Base-by-base conservation (phyloP, 2,888 invertebrate genomes). In the Craniophora ligustri region DNA sequence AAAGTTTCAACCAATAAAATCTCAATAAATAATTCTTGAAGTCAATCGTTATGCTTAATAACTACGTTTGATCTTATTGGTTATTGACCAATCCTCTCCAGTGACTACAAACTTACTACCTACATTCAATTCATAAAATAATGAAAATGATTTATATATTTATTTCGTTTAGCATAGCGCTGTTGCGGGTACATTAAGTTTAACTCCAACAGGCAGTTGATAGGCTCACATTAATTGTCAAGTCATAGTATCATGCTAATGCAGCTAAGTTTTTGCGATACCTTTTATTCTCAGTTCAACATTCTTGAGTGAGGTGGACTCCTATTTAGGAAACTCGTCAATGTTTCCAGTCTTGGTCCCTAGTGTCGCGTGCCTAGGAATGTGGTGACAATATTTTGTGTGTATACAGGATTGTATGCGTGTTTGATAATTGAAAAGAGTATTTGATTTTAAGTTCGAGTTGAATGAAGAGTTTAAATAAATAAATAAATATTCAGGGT, bases 301-400 rank as follows among this genome's bases (percentile, higher is more conserved):
- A 82, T 86, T 84, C 85, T 76, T 72, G 70, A 26, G 46, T 56
- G 70, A 68, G 74, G 72, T 67, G 72, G 58, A 72, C 64, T 77
- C 87, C 88, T 77, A 75, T 85, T 87, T 84, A 82, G 87, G 88
- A 87, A 88, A 87, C 86, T 75, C 79, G 88, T 85, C 85, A 82
- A 82, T 76, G 79, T 76, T 62, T 68, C 78, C 64, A 79, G 74
- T 72, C 74, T 71, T 67, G 74, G 71, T 55, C 69, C 58, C 62
- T 73, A 53, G 73, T 77, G 87, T 82, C 89, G 84, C 87, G 87
- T 89, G 87, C 85, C 84, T 82, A 74, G 58, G 57, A 59, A 63
- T 80, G 70, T 14, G 68, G 71, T 71, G 75, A 60, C 82, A 66
- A 11, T 4, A 10, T 8, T 36, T 38, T 28, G 4, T 13, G 18